Evolutionary conservation across 2,888 invertebrate species (phyloP).

Genomic region (Horisme vitalbata): DNA sequence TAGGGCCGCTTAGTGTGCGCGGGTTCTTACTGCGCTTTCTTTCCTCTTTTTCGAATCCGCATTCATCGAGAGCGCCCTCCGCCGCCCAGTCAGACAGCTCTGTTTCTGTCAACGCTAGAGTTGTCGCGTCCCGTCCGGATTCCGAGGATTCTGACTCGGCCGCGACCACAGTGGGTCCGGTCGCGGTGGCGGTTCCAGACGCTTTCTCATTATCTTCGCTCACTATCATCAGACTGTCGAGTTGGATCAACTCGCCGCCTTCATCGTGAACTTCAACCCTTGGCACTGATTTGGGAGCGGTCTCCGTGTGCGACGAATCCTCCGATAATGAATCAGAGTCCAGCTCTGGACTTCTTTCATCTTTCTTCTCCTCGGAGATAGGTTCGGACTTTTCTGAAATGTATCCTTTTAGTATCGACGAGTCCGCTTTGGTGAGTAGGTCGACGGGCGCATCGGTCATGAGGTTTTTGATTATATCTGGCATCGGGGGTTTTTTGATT

Average conservation of each 20-base stretch:
- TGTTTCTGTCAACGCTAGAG: constrained; percentile 90
- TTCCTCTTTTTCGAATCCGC: constrained; percentile 75
- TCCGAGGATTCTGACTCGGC: constrained; percentile 82
- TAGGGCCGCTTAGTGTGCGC: constrained; percentile 62
- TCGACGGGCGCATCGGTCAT: constrained; percentile 66
- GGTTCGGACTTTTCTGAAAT: constrained; percentile 82
- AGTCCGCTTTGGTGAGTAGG: constrained; percentile 62
- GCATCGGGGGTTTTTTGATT: constrained; percentile 78
- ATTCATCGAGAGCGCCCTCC: constrained; percentile 90
- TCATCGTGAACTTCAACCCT: constrained; percentile 89
- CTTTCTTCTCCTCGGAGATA: constrained; percentile 62
- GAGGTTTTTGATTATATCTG: constrained; percentile 82
- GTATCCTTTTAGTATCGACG: constrained; percentile 57
- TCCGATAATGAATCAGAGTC: constrained; percentile 84
- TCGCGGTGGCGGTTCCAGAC: constrained; percentile 59
- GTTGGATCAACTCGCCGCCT: constrained; percentile 85
- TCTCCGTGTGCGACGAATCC: constrained; percentile 66
- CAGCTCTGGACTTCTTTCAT: constrained; percentile 78
- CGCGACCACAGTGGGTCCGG: constrained; percentile 70
- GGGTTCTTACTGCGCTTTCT: constrained; percentile 59
- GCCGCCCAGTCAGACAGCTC: constrained; percentile 95
- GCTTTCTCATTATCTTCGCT: constrained; percentile 57
- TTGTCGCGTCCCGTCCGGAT: constrained; percentile 87
- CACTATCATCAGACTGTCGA: constrained; percentile 83
- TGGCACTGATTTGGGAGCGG: constrained; percentile 81